These are phyloP conservation scores for Oceanites oceanicus DNA, from an alignment of 2,113 vertebrate genomes.

Conservation along the genomic window DNA sequence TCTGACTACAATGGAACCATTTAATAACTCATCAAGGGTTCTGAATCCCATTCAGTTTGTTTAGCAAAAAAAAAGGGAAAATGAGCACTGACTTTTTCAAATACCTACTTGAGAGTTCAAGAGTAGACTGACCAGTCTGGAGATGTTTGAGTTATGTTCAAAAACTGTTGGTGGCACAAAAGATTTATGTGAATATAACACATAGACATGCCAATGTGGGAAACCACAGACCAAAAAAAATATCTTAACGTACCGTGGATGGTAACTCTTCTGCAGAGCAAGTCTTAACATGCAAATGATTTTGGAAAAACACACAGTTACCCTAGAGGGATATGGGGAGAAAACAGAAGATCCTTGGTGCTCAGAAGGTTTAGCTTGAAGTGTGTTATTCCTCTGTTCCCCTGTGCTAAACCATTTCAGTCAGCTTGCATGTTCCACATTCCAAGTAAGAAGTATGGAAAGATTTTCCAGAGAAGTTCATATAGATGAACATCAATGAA, in stretches of 20 bases:
- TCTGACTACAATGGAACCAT: not conserved
- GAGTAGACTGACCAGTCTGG: not conserved
- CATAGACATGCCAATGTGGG: not conserved
- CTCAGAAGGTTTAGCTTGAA: not conserved
- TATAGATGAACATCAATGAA: not conserved
- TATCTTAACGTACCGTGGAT: not conserved
- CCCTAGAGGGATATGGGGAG: not conserved
- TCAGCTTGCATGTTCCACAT: not conserved
- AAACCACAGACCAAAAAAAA: not conserved
- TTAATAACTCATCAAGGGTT: constrained; percentile 48
- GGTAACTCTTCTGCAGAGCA: not conserved
- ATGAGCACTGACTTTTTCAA: not conserved
- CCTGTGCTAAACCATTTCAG: not conserved
- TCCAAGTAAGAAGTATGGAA: not conserved
- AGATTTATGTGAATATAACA: not conserved
- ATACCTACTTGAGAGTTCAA: not conserved
- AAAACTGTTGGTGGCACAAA: not conserved
- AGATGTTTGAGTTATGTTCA: not conserved
- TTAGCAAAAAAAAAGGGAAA: not conserved
- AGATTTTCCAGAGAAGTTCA: not conserved
- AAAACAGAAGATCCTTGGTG: not conserved
- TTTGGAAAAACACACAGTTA: not conserved
- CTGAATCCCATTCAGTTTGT: not conserved
- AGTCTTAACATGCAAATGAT: not conserved
- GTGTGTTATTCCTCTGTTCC: not conserved